Evolutionary conservation across 1,140 invertebrate species (phyloP).

Genomic region (Popillia japonica): DNA sequence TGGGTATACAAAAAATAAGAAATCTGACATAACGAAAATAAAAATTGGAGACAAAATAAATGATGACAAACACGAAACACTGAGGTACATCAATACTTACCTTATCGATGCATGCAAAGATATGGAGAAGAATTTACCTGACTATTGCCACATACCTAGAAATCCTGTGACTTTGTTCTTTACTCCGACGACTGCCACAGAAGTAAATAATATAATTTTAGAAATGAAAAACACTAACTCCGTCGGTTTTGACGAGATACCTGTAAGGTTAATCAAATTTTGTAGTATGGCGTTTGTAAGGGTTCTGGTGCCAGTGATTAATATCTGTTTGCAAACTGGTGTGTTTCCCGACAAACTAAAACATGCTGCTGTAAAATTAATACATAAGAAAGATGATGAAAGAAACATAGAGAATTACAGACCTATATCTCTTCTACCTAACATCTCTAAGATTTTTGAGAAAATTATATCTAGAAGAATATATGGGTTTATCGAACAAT

Average conservation of each 20-base stretch:
- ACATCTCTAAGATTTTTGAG: slow-evolving; percentile 3
- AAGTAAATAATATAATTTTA: background rate
- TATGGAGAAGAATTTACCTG: background rate
- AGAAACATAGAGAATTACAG: slow-evolving; percentile 3
- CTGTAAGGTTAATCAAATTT: background rate
- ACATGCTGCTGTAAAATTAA: background rate
- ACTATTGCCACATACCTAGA: background rate
- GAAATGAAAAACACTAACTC: background rate
- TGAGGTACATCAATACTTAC: background rate
- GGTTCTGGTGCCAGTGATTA: background rate
- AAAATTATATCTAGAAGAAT: background rate
- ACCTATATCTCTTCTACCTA: background rate
- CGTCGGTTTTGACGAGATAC: background rate
- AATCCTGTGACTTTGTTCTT: background rate
- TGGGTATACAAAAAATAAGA: slow-evolving; percentile 8
- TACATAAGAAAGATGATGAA: slow-evolving; percentile 7
- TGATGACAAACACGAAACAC: background rate
- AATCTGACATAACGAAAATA: too few species aligned
- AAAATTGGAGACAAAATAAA: background rate
- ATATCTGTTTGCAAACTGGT: background rate
- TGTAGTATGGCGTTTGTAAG: background rate
- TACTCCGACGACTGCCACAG: background rate
- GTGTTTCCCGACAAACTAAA: background rate
- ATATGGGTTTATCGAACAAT: background rate
- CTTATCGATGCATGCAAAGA: background rate